Conservation (phyloP, 2,888 invertebrate genomes). For the Labia minor region DNA sequence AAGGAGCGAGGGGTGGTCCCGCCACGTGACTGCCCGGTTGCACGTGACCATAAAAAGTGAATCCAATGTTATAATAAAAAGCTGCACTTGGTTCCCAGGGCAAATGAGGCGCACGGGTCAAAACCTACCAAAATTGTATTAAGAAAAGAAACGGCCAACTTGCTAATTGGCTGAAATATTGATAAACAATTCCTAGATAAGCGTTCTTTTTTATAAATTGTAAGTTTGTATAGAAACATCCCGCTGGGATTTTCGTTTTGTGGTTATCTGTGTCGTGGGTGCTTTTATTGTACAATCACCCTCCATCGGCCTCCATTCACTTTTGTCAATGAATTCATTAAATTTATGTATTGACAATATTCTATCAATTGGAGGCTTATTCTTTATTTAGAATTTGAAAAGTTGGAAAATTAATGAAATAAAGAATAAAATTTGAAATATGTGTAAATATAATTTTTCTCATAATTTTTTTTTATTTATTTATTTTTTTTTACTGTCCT, state of each 20-base stretch:
- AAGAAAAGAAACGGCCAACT: background rate
- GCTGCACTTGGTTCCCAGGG: background rate
- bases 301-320: background rate
- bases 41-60: background rate
- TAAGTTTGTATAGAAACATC: background rate
- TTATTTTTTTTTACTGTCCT: too few relatives aligned
- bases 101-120: constrained; percentile 1
- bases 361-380: background rate
- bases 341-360: background rate
- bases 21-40: background rate
- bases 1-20: background rate
- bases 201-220: background rate
- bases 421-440: too few relatives aligned
- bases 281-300: background rate
- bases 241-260: constrained; percentile 3
- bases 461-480: too few relatives aligned
- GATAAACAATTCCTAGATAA: background rate
- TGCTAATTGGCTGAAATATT: constrained; percentile 13
- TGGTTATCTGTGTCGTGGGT: background rate
- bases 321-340: background rate
- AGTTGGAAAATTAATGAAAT: too few relatives aligned
- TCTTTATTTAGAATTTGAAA: too few relatives aligned
- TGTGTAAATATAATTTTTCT: too few relatives aligned
- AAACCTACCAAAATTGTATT: background rate
- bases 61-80: constrained; percentile 1